Base-by-base conservation (phyloP, 2,888 invertebrate genomes). In the Xestoiulus laeticollis region DNA sequence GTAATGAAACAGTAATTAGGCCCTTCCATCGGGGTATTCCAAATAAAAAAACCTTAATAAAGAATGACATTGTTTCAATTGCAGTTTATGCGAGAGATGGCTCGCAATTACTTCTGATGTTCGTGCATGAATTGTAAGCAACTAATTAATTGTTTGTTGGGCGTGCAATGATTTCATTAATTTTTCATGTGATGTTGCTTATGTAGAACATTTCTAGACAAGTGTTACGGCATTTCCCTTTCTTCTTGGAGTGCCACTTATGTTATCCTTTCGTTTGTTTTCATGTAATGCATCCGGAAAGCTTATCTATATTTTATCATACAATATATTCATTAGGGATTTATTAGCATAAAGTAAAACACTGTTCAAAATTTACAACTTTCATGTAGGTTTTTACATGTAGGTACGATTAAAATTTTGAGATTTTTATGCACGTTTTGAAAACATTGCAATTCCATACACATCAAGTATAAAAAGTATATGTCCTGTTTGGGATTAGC, bases 141-240 rank as follows among this genome's bases (percentile, higher is more conserved):
- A 68, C 68, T 68, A 68, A 68, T 68, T 68, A 68, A 68, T 68
- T 68, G 68, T 68, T 26, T 68, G 68, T 68, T 68, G 68, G 68
- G 68, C 68, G 68, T 68, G 26, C 68, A 68, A 68, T 26, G 68
- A 68, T 68, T 68, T 68, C 68, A 68, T 68, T 68, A 68, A 68
- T 68, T 68, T 68, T 68, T 68, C 68, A 68, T 68, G 68, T 68
- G 68, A 10, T n/a, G 68, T 68, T 68, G 68, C 68, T 68, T 26
- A 68, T 68, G 68, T 68, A 68, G 68, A 68, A 68, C 68, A 68
- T 26, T 68, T 26, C 4, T 59, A 68, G 26, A 68, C 26, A 26
- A 68, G 26, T 68, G 26, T 12, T 68, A 10, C 2, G 68, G 68
- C 68, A 26, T 59, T 26, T 10, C 68, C 10, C 68, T 68, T 68